Evolutionary conservation across 2,113 vertebrate genomes (phyloP), one percentile per base, ranked within the genome.

Genomic region (Acinonyx jubatus): DNA sequence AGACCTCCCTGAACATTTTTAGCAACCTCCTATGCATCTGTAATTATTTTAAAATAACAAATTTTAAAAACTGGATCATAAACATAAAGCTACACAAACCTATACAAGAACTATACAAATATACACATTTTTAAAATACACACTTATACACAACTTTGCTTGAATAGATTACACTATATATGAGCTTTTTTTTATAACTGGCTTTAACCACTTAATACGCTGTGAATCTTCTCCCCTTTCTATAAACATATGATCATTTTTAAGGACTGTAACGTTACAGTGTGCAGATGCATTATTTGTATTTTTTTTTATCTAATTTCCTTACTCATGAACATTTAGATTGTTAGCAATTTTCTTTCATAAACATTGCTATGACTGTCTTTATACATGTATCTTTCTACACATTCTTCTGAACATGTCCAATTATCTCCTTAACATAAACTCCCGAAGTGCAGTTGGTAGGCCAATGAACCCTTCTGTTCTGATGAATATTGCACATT

Each of bases 311-410:
- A 79, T 79, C 41, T 38, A 61, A 18, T 89, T 50, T 87, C 81
- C 88, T 92, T 85, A 91, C 33, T 89, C 15, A 50, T 41, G 27
- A 29, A 94, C 48, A 87, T 63, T 94, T 79, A 76, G 27, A 38
- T 69, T 95, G 38, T 68, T 57, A 52, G 79, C 68, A 98, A 92
- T 90, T 83, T 82, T 85, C 88, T 81, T 23, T 33, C 14, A 96
- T 63, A 94, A 94, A 78, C 25, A 82, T 4, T 82, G 89, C 52
- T 85, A 79, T 52, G 63, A 66, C 71, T 19, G 23, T 52, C 68
- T 90, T 89, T 48, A 92, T 14, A 69, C 18, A 50, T 36, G 21
- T 81, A 57, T 80, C 38, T 69, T 55, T 83, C 80, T 87, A 66
- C 41, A 88, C 48, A 25, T 38, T 81, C 79, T 92, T 92, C 68